Evolutionary conservation across 2,888 invertebrate species (phyloP).

Genomic region (Xanthorhoe designata): DNA sequence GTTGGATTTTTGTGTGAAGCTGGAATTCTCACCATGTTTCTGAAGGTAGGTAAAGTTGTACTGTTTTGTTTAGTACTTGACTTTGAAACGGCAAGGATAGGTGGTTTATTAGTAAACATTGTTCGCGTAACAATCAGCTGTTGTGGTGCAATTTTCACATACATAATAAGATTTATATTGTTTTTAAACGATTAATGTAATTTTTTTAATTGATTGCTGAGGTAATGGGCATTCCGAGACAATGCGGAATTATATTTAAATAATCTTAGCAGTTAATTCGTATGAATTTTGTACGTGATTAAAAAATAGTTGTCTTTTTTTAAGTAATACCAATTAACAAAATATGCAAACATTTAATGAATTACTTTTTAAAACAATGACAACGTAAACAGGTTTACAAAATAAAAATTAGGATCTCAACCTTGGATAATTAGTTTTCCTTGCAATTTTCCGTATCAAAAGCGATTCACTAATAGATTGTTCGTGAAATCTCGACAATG

Average conservation of each 20-base stretch:
- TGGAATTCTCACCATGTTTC: slow-evolving; percentile 55
- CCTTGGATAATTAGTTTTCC: slow-evolving; percentile 39
- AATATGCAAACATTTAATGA: too few relatives aligned
- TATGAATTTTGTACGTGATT: not conserved
- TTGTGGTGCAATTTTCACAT: slow-evolving; percentile 54
- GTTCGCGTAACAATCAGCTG: slow-evolving; percentile 55
- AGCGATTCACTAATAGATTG: slow-evolving; percentile 42
- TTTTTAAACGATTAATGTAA: slow-evolving; percentile 43
- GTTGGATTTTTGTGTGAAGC: slow-evolving; percentile 51
- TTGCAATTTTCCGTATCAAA: slow-evolving; percentile 42
- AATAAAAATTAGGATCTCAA: slow-evolving; percentile 34
- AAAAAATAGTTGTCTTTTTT: not conserved
- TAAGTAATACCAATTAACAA: too few relatives aligned
- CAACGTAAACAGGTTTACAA: not conserved
- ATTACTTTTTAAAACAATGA: not conserved
- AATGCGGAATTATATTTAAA: slow-evolving; percentile 19
- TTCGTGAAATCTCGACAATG: slow-evolving; percentile 48
- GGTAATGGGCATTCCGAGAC: slow-evolving; percentile 1
- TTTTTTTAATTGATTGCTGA: slow-evolving; percentile 16
- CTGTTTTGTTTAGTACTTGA: slow-evolving; percentile 49
- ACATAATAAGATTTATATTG: slow-evolving; percentile 48
- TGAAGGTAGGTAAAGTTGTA: slow-evolving; percentile 69
- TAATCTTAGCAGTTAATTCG: not conserved
- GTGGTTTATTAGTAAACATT: slow-evolving; percentile 58
- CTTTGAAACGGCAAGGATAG: slow-evolving; percentile 53